phyloP scores from a whole-genome alignment of 2,888 invertebrate species.

The Polyommatus icarus region DNA sequence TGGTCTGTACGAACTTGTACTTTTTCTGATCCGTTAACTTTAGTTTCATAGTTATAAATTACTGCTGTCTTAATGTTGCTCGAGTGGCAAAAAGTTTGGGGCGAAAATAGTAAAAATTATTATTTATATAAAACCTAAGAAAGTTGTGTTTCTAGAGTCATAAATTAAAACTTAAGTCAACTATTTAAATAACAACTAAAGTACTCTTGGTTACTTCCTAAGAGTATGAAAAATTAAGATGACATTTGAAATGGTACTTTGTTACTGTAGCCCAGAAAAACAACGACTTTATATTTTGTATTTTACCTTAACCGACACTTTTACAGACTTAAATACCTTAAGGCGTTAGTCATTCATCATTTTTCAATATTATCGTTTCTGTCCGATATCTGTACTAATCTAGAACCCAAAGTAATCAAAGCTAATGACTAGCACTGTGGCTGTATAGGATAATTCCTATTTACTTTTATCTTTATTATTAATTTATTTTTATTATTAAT shows the following conservation, averaged over 20 bases:
- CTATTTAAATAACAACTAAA: neutral
- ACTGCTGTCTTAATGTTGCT: neutral
- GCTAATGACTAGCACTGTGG: neutral
- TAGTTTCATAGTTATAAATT: slow-evolving; percentile 21
- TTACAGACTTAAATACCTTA: no score
- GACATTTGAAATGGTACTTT: neutral
- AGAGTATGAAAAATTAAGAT: neutral
- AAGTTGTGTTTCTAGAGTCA: neutral
- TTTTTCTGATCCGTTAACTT: slow-evolving; percentile 17
- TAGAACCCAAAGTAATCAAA: neutral
- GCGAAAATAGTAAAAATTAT: neutral
- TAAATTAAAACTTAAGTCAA: neutral
- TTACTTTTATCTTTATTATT: no score
- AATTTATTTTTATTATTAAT: no score
- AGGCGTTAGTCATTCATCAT: no score
- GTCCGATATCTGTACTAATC: no score
- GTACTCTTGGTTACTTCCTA: neutral
- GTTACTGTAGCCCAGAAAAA: no score
- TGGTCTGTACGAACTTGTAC: neutral
- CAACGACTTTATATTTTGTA: no score
- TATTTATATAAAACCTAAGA: neutral
- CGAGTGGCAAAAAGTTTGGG: neutral
- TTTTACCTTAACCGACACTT: no score
- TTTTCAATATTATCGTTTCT: no score
- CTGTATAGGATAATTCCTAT: neutral